Base-by-base conservation (phyloP, 2,113 vertebrate species). In the Phyllopteryx taeniolatus region DNA sequence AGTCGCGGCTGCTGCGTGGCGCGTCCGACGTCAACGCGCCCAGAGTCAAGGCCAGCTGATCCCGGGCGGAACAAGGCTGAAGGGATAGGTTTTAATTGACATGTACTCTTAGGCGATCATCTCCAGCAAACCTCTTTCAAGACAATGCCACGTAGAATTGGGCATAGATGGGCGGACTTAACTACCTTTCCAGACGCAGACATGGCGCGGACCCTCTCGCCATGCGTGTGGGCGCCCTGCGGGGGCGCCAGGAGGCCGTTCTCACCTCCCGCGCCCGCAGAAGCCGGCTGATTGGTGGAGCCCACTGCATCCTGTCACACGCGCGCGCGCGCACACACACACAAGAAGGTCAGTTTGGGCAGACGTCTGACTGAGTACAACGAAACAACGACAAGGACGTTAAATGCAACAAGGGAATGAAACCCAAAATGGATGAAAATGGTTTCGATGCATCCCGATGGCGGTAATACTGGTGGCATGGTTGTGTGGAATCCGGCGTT, bases 1-100 rank as follows among this genome's bases (percentile, higher is more conserved):
- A 95, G 79, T 94, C 94, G 31, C 91, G 86, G 84, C 94, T 95
- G 87, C 87, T 91, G 54, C 91, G 88, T 2, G 85, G 87, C 8
- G 88, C 86, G 9, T 93, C 92, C 0, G 90, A 83, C 62, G 84
- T 91, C 63, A 93, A 72, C 8, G 78, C 88, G 3, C 90, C 84
- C 67, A 95, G 47, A 0, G 92, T 84, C 82, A 94, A 49, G 3
- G 90, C 91, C 77, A 94, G 82, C 77, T 94, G 92, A 72, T 94
- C 93, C 14, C 92, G 85, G n/a, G 91, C 90, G 0, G 88, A 87
- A 57, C 86, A 90, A 0, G 88, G 82, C 91, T 93, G 72, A 7
- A 12, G 27, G 43, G 49, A 5, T 14, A 31, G 17, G 19, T 39
- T 39, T 39, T 39, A 5, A 19, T 19, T 20, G 5, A 53, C 59